Percentiles rank a stretch among this genome's conserved stretches.
phyloP scores from a whole-genome alignment of 2,888 invertebrate species.

The Linyphia triangularis region DNA sequence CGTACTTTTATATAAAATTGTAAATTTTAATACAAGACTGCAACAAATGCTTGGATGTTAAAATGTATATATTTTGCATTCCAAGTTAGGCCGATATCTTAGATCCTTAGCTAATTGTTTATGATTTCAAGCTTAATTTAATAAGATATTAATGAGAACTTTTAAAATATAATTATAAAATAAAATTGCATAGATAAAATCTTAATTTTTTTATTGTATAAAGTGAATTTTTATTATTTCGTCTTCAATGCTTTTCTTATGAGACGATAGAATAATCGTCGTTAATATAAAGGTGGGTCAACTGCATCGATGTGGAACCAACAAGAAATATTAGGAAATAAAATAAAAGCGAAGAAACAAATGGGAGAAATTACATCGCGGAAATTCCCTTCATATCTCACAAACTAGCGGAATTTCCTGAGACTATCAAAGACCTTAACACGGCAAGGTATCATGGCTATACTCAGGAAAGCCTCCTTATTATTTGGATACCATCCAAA shows the following conservation, averaged over 20 bases:
- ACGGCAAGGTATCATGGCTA: neutral
- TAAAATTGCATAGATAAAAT: too few relatives aligned
- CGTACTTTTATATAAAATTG: too few relatives aligned
- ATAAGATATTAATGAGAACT: too few relatives aligned
- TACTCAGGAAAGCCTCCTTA: neutral
- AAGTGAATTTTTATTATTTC: too few relatives aligned
- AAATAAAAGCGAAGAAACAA: neutral
- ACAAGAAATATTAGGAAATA: neutral
- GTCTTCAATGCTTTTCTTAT: neutral
- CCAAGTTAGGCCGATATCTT: too few relatives aligned
- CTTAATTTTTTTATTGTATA: too few relatives aligned
- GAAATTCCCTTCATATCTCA: neutral
- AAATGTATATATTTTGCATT: too few relatives aligned
- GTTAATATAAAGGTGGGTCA: neutral
- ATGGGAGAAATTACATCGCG: neutral
- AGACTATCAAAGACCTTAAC: neutral
- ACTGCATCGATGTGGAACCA: neutral
- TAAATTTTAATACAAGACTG: too few relatives aligned
- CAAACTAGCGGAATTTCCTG: neutral
- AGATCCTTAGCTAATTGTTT: too few relatives aligned
- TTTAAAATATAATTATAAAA: too few relatives aligned
- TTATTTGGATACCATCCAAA: slow-evolving; percentile 22
- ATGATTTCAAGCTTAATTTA: too few relatives aligned
- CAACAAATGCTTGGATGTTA: too few relatives aligned
- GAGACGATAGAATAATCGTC: neutral